phyloP scores from a whole-genome alignment of 2,797 vertebrate species.

The Pangasius mekongensis region DNA sequence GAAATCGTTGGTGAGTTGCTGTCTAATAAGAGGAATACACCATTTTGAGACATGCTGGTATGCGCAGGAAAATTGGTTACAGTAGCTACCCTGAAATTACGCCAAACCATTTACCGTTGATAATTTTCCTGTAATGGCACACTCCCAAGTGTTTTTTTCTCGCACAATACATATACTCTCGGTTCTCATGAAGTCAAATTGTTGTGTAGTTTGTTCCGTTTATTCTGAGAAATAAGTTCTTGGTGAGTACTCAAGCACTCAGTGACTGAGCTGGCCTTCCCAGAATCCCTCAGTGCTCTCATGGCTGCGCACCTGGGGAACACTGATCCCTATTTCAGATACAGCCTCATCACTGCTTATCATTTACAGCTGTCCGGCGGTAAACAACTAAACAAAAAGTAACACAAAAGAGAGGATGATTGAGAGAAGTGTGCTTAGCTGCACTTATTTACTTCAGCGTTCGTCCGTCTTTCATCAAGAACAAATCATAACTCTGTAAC shows the following conservation, averaged over 20 bases:
- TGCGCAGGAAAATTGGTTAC: not conserved
- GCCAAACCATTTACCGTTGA: not conserved
- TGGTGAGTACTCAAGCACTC: not conserved
- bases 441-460: conserved; percentile 19
- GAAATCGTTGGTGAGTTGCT: too few species aligned
- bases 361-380: conserved; percentile 80
- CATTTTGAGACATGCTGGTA: not conserved
- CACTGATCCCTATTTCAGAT: conserved; percentile 84
- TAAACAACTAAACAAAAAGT: conserved; percentile 79
- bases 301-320: conserved; percentile 76
- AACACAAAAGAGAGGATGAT: conserved; percentile 63
- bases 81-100: not conserved
- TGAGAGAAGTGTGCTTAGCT: conserved; percentile 51
- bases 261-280: conserved; percentile 34
- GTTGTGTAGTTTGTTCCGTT: not conserved
- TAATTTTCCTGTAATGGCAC: not conserved
- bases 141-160: not conserved
- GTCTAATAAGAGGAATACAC: not conserved
- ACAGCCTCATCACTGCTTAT: conserved; percentile 78
- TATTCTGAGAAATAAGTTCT: not conserved
- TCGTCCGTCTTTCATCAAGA: not conserved
- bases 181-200: not conserved
- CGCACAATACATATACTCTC: too few species aligned
- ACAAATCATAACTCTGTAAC: conserved; percentile 61
- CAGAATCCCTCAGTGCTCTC: conserved; percentile 65